A percentile compares a stretch with the other conserved stretches of the same genome.
phyloP scores from a whole-genome alignment of 92 coral and sea anemone genomes.

The Nematostella vectensis region DNA sequence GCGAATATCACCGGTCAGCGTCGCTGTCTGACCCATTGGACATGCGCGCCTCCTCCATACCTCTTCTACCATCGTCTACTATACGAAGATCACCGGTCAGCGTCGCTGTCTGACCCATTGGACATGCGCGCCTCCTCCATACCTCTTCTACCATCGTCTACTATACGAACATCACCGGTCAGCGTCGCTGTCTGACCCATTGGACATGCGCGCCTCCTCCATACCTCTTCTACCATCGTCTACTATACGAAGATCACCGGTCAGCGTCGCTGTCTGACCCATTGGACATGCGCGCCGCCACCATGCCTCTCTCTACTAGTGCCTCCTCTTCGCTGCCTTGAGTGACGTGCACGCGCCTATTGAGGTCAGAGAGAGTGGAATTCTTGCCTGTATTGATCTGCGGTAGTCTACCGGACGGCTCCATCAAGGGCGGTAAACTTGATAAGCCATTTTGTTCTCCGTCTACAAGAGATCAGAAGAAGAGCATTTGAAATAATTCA shows the following conservation, averaged over 20 bases:
- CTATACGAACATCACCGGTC: too few relatives aligned
- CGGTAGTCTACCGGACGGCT: conserved; percentile 21
- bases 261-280: conserved; percentile 3
- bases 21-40: too few relatives aligned
- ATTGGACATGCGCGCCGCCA: conserved; percentile 32
- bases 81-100: too few relatives aligned
- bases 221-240: too few relatives aligned
- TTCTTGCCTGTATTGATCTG: conserved; percentile 28
- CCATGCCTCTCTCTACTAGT: conserved; percentile 44
- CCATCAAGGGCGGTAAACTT: conserved; percentile 20
- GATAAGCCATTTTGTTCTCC: conserved; percentile 28
- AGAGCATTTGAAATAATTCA: too few relatives aligned
- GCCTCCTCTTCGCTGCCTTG: conserved; percentile 52
- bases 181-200: conserved; percentile 7
- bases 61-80: too few relatives aligned
- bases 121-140: conserved; percentile 35
- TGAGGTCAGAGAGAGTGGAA: conserved; percentile 26
- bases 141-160: too few relatives aligned
- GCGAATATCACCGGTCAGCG: too few relatives aligned
- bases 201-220: conserved; percentile 33
- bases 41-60: too few relatives aligned
- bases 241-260: too few relatives aligned
- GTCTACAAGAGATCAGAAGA: too few relatives aligned
- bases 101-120: conserved; percentile 9
- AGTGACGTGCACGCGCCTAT: conserved; percentile 36